Base-by-base conservation (phyloP, 1,140 invertebrate genomes). In the Oryctes rhinoceros region DNA sequence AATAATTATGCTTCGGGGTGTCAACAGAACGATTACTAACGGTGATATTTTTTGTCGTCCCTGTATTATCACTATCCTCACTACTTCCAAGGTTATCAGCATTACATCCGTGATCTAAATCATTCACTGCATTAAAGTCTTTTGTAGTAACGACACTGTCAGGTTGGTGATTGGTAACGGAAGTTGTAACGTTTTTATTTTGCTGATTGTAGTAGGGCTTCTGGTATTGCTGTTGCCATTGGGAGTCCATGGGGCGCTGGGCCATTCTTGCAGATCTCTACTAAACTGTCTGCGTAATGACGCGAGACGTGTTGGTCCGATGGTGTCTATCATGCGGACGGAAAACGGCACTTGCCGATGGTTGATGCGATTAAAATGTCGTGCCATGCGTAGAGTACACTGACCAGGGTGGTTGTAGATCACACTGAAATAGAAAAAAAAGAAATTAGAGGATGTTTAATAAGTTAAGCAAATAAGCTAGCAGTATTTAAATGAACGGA, bases 241-340 rank as follows among this genome's bases (percentile, higher is more conserved):
- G 65, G 13, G 83, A 85, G 83, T 86, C 85, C 85, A 84, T 80
- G 80, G 80, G 78, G 81, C 65, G 65, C 80, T 85, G 48, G 85
- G 85, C 86, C 86, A 87, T 87, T 87, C 85, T 81, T 83, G 83
- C 39, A 86, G 81, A 81, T 87, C 86, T 82, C 86, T 84, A 79
- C 81, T 80, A 79, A 86, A 87, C 79, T 86, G 85, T 81, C 85
- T 85, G 81, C 86, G 86, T 76, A 84, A 82, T 53, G 75, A 82
- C 80, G 84, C 82, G 71, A 86, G 84, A 81, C 81, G 83, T 74
- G 74, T 53, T 48, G 59, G 53, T 24, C 49, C 62, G 67, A 62
- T 80, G 18, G 76, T 79, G 35, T 78, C 81, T 85, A 84, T 86
- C 85, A 86, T 87, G 83, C 84, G 86, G 83, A 81, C 82, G 75